These are phyloP conservation scores for Holothuria leucospilota DNA, from an alignment of 53 echinoderm and acorn worm species.

Conservation along the genomic window DNA sequence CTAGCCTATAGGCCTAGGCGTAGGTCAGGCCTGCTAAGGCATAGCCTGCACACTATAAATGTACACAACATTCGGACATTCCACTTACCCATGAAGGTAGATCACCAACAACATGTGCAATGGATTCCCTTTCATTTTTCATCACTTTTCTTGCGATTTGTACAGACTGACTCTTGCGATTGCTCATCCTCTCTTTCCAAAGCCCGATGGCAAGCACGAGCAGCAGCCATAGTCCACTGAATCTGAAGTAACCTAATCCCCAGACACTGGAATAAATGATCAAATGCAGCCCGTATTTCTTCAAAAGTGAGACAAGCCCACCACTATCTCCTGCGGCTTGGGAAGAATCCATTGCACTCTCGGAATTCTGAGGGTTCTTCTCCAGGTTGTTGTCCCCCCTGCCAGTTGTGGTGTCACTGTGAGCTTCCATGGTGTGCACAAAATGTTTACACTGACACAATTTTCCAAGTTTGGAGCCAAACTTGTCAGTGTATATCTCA, in stretches of 20 bases:
- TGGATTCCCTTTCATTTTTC: conserved; percentile 83
- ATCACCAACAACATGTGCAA: conserved; percentile 81
- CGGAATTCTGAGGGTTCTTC: background rate
- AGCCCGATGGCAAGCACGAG: conserved; percentile 71
- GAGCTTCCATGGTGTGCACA: too few relatives aligned
- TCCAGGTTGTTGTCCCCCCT: too few relatives aligned
- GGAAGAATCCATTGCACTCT: background rate
- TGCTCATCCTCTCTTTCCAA: conserved; percentile 78
- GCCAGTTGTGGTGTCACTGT: too few relatives aligned
- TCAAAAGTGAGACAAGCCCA: conserved; percentile 47
- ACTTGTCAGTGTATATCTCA: too few relatives aligned
- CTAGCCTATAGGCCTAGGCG: too few relatives aligned
- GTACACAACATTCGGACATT: too few relatives aligned
- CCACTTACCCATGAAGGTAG: conserved; percentile 95
- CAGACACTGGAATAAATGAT: conserved; percentile 75
- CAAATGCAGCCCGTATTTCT: conserved; percentile 74
- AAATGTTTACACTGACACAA: too few relatives aligned
- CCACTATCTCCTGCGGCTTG: background rate
- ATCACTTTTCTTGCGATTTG: conserved; percentile 78
- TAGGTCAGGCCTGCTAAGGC: too few relatives aligned
- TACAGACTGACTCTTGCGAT: conserved; percentile 67
- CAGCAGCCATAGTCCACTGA: conserved; percentile 84
- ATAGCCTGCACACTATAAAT: too few relatives aligned
- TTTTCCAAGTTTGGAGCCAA: too few relatives aligned
- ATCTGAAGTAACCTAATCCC: conserved; percentile 83